Base-by-base conservation (phyloP, 1,140 invertebrate species). In the Musca vetustissima region DNA sequence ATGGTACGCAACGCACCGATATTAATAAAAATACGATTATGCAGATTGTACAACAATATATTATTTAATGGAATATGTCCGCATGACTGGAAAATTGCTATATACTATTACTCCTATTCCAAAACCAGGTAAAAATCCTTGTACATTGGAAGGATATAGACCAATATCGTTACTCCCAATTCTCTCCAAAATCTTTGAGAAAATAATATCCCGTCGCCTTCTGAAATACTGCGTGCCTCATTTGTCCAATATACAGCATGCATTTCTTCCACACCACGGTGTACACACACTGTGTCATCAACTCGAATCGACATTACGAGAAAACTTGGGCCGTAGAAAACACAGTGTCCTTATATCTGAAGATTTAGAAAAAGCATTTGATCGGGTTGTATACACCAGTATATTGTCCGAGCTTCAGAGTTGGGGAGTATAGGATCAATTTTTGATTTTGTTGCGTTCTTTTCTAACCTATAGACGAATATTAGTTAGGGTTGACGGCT, bases 251-350 rank as follows among this genome's bases (percentile, higher is more conserved):
- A n/a, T 28, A n/a, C 25, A 14, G 28, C 55, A 28, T 17, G 24
- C 25, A 22, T 59, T 32, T 32, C 2, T 59, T n/a, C 55, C 11
- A 2, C 15, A 13, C 2, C 55, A 32, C 14, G 55, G 55, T 2
- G 55, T 59, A 6, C 55, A 59, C 9, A 59, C 24, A 7, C 25
- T 59, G n/a, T 59, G 55, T 32, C 55, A 59, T 28, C 55, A 28
- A 3, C 13, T 32, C 15, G 52, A 55, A 21, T 13, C 21, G 6
- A 24, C 14, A 24, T 55, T 24, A 55, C 8, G 22, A 24, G 1
- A 13, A 25, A 55, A 55, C 21, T 11, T 55, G 0, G 14, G 24
- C 21, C 21, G 24, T 4, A 1, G 53, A n/a, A 57, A 25, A 9
- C 53, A 25, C 25, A 57, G 14, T 57, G 4, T 57, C 1, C 9